phyloP scores from a whole-genome alignment of 2,888 invertebrate genomes.

The Eupithecia abbreviata region DNA sequence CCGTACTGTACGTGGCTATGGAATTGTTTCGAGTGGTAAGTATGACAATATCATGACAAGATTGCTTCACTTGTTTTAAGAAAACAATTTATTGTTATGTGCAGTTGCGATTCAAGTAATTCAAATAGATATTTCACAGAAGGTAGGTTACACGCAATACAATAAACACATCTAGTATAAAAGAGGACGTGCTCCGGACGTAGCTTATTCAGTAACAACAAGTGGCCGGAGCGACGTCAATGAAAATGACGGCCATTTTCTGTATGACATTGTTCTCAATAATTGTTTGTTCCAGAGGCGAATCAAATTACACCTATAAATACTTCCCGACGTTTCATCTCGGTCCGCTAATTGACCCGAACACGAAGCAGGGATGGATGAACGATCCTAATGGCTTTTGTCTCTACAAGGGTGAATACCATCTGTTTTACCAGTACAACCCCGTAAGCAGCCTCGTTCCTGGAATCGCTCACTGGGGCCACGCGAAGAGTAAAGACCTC shows the following conservation, averaged over 20 bases:
- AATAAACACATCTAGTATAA: conserved; percentile 24
- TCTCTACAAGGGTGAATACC: conserved; percentile 66
- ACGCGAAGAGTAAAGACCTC: conserved; percentile 74
- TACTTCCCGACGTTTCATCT: conserved; percentile 69
- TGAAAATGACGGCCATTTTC: conserved; percentile 40
- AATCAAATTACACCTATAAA: conserved; percentile 46
- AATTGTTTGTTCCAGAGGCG: conserved; percentile 45
- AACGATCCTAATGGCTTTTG: conserved; percentile 84
- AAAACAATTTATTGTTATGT: neutral
- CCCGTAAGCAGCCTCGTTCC: conserved; percentile 65
- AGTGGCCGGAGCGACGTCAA: conserved; percentile 17
- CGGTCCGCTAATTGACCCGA: conserved; percentile 50
- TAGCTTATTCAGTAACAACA: conserved; percentile 41
- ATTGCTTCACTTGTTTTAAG: conserved; percentile 5
- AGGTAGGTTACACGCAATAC: neutral
- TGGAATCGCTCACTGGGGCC: conserved; percentile 79
- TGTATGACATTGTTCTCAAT: conserved; percentile 49
- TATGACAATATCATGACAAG: neutral
- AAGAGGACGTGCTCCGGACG: conserved; percentile 39
- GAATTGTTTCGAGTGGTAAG: neutral
- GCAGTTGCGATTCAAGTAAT: neutral
- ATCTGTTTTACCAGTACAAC: conserved; percentile 80
- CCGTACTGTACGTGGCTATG: neutral
- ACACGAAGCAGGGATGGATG: conserved; percentile 71
- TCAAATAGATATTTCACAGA: neutral